Base-by-base conservation (phyloP, 2,113 vertebrate genomes). In the Ia io region DNA sequence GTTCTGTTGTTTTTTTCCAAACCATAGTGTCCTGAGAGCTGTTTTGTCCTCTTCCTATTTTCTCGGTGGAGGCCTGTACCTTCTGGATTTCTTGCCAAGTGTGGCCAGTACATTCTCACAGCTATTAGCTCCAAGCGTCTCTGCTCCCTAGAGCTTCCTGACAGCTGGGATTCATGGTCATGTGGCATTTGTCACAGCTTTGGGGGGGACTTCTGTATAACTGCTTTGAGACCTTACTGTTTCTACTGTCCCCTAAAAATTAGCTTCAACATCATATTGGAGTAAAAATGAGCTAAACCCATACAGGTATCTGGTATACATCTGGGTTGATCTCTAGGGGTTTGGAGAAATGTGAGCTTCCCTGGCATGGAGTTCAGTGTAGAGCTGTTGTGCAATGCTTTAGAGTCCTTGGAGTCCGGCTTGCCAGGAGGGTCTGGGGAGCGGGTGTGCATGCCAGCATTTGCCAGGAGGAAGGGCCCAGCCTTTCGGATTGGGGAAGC, bases 211-310 rank as follows among this genome's bases (percentile, higher is more conserved):
- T 65, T 87, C 79, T 87, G 17, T 37, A 1, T 30, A 49, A 59
- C 88, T 90, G 47, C 40, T 92, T 65, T 74, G 76, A 90, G 77
- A 89, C 89, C 87, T 13, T 32, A 40, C 23, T 51, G 47, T 10
- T 65, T 71, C 30, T 49, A 0, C 51, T 65, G 59, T 80, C 71
- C 88, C 69, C 83, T 84, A 82, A 91, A 77, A 35, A 40, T 78
- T 71, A 76, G 25, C 63, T 85, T 74, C 40, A 70, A 71, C 90
- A 79, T 91, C 78, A 25, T 85, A n/a, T 32, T 76, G 37, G 42
- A 32, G 42, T 91, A 92, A 71, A 93, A 96, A 53, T 82, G 53
- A 91, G 70, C 65, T 16, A 17, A 84, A 76, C 47, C 42, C 51
- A 14, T 86, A 28, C 30, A 5, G 6, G 6, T 69, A n/a, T 84